A percentile compares a stretch with the other conserved stretches of the same genome.
Conservation (phyloP, 2,113 vertebrate genomes). For the Syrrhaptes paradoxus region DNA sequence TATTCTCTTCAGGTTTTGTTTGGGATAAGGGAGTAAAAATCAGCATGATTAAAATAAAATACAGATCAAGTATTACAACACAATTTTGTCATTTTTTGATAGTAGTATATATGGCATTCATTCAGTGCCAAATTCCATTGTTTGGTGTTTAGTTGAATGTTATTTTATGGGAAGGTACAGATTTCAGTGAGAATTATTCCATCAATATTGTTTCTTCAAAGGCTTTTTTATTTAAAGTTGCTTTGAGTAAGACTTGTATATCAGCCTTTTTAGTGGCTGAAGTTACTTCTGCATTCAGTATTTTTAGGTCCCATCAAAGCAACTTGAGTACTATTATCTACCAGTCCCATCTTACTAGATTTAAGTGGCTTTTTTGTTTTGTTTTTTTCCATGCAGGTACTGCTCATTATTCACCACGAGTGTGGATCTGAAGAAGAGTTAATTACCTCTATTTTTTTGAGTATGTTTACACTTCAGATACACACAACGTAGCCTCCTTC, state of each 20-base stretch:
- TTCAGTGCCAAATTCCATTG: constrained; percentile 7
- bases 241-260: constrained; percentile 67
- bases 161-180: constrained; percentile 44
- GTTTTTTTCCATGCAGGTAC: constrained; percentile 85
- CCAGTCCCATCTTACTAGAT: constrained; percentile 84
- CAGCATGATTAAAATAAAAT: background rate
- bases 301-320: constrained; percentile 75
- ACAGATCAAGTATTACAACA: background rate
- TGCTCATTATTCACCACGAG: constrained; percentile 86
- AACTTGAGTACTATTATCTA: constrained; percentile 77
- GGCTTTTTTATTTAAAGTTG: constrained; percentile 66
- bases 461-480: constrained; percentile 87
- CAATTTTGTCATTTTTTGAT: background rate
- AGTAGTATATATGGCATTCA: background rate
- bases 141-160: constrained; percentile 49
- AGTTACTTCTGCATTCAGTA: constrained; percentile 68
- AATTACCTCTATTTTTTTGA: constrained; percentile 87
- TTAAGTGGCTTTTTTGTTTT: constrained; percentile 86
- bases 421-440: constrained; percentile 88
- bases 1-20: background rate
- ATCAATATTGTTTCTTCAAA: constrained; percentile 57
- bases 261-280: constrained; percentile 63
- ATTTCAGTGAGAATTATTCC: constrained; percentile 53
- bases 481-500: constrained; percentile 85
- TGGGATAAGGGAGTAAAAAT: background rate